Conservation (phyloP, 35 echinoderm and acorn worm species). For the Eucidaris tribuloides region DNA sequence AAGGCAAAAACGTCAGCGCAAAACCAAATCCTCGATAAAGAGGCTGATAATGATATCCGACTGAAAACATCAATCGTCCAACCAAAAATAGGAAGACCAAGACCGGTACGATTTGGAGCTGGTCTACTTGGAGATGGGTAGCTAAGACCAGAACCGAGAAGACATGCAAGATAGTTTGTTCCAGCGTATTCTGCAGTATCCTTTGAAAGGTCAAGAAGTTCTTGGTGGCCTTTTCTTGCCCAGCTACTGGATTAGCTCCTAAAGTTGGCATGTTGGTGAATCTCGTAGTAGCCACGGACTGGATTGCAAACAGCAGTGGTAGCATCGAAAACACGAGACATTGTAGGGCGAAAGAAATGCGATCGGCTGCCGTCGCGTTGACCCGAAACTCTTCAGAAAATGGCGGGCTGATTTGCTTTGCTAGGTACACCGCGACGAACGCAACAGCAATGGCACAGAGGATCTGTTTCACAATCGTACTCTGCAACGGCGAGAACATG, state of each 20-base stretch:
- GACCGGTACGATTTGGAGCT: neutral
- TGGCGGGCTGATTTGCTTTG: too few species aligned
- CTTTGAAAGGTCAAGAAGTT: neutral
- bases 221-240: neutral
- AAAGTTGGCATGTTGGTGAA: neutral
- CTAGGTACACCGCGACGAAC: too few species aligned
- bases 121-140: neutral
- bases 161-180: neutral
- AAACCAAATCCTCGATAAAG: neutral
- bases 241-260: neutral
- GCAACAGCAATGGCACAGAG: too few species aligned
- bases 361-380: neutral
- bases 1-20: neutral
- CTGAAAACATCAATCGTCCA: neutral
- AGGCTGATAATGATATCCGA: neutral
- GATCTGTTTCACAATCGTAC: too few species aligned
- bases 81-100: neutral
- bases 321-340: neutral
- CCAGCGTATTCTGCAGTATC: conserved; percentile 6
- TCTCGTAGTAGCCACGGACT: neutral
- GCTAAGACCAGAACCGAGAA: neutral
- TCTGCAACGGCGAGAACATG: too few species aligned
- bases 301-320: neutral
- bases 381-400: too few species aligned
- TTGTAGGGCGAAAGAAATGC: neutral